A percentile compares a stretch with the other conserved stretches of the same genome.
Evolutionary conservation across 2,888 invertebrate species (phyloP).

Genomic region (Lypha dubia): DNA sequence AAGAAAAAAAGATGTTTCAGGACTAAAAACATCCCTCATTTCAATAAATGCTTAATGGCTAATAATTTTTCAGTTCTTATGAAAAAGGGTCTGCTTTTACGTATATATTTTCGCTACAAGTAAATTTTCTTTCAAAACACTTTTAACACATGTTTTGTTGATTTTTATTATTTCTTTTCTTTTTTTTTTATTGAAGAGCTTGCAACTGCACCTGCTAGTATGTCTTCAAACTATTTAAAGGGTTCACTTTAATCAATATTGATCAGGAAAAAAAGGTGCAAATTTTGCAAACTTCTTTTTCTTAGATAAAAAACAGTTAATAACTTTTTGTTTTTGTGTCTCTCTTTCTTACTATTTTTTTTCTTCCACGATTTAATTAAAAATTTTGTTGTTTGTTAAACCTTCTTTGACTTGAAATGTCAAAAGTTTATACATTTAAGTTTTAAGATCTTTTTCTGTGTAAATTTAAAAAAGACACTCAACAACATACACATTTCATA

Average conservation of each 20-base stretch:
- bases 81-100: conserved; percentile 29
- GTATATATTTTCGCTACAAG: conserved; percentile 51
- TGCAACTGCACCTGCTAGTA: conserved; percentile 59
- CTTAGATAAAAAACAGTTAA: background rate
- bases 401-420: conserved; percentile 53
- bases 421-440: conserved; percentile 59
- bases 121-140: conserved; percentile 45
- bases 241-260: conserved; percentile 33
- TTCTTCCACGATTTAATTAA: background rate
- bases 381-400: conserved; percentile 21
- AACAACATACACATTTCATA: background rate
- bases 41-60: conserved; percentile 12
- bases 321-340: background rate
- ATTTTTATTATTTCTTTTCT: background rate
- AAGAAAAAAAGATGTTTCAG: conserved; percentile 42
- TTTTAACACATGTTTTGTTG: conserved; percentile 52
- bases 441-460: conserved; percentile 46
- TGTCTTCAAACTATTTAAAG: background rate
- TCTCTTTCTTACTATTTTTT: background rate
- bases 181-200: background rate
- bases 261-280: conserved; percentile 59
- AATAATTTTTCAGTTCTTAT: conserved; percentile 3
- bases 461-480: background rate
- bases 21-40: conserved; percentile 54
- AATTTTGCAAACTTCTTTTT: conserved; percentile 4